Evolutionary conservation across 1,140 invertebrate genomes (phyloP).

Genomic region (Elymnias hypermnestra): DNA sequence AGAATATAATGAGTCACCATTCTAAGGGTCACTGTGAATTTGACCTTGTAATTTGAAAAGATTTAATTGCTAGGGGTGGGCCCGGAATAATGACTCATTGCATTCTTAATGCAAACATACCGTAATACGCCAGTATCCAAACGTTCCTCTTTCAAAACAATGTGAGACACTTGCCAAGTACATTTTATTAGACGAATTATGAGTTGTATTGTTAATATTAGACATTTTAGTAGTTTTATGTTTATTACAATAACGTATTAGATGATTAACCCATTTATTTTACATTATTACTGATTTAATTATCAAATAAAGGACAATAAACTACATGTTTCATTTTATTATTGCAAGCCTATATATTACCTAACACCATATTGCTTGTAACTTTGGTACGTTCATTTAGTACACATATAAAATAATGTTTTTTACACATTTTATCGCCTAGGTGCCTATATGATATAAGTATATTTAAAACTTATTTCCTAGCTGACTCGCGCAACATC

Average conservation of each 20-base stretch:
- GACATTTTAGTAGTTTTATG: conserved; percentile 13
- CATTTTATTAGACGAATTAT: conserved; percentile 28
- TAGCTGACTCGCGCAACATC: no score
- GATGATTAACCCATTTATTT: background rate
- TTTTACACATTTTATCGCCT: no score
- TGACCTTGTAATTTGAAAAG: no score
- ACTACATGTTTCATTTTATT: background rate
- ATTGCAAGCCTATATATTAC: background rate
- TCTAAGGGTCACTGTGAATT: no score
- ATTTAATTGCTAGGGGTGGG: no score
- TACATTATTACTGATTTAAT: background rate
- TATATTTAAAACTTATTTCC: no score
- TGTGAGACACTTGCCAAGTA: conserved; percentile 40
- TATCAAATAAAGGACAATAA: conserved; percentile 3
- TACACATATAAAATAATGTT: background rate
- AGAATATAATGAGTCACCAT: no score
- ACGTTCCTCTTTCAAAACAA: conserved; percentile 20
- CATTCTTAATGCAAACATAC: no score
- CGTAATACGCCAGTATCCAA: conserved; percentile 27
- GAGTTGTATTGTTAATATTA: conserved; percentile 24
- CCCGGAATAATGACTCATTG: no score
- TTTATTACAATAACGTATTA: conserved; percentile 1
- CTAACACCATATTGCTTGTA: conserved; percentile 4
- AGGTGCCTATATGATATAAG: no score
- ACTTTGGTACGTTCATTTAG: background rate